These are phyloP conservation scores for Troides oblongomaculatus DNA, from an alignment of 2,888 invertebrate species.

Conservation along the genomic window DNA sequence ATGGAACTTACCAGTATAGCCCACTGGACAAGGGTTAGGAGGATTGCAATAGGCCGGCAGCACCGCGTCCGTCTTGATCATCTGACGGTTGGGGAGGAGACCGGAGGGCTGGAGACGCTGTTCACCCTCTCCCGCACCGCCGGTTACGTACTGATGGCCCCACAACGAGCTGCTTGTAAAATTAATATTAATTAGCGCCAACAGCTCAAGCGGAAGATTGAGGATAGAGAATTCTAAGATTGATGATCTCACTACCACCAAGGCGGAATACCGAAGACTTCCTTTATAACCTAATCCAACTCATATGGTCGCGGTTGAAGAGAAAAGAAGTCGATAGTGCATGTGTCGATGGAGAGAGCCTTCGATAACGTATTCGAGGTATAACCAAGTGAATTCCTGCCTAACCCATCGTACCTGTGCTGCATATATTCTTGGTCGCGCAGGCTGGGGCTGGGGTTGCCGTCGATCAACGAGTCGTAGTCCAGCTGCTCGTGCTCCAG, in stretches of 20 bases:
- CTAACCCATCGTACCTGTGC: constrained; percentile 79
- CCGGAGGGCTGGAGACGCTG: constrained; percentile 82
- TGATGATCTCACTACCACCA: too few relatives aligned
- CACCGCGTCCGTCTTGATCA: constrained; percentile 94
- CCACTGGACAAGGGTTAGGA: constrained; percentile 98
- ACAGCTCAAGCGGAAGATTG: not conserved
- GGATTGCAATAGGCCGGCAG: constrained; percentile 99
- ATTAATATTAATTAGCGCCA: not conserved
- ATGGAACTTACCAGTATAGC: constrained; percentile 85
- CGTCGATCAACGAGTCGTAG: constrained; percentile 85
- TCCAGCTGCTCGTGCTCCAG: constrained; percentile 82
- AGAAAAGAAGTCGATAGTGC: too few relatives aligned
- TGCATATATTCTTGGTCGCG: constrained; percentile 93
- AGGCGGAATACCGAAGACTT: too few relatives aligned
- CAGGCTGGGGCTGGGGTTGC: constrained; percentile 87
- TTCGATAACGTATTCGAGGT: too few relatives aligned
- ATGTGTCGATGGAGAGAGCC: too few relatives aligned
- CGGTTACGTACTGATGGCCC: constrained; percentile 88
- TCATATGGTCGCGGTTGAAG: too few relatives aligned
- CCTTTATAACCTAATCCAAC: too few relatives aligned
- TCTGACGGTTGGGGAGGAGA: constrained; percentile 80
- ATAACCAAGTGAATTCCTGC: too few relatives aligned
- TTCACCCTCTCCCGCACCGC: constrained; percentile 89
- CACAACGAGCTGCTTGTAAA: constrained; percentile 77
- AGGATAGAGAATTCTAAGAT: too few relatives aligned